Evolutionary conservation across 2,113 vertebrate species (phyloP).

Genomic region (Myotis yumanensis): DNA sequence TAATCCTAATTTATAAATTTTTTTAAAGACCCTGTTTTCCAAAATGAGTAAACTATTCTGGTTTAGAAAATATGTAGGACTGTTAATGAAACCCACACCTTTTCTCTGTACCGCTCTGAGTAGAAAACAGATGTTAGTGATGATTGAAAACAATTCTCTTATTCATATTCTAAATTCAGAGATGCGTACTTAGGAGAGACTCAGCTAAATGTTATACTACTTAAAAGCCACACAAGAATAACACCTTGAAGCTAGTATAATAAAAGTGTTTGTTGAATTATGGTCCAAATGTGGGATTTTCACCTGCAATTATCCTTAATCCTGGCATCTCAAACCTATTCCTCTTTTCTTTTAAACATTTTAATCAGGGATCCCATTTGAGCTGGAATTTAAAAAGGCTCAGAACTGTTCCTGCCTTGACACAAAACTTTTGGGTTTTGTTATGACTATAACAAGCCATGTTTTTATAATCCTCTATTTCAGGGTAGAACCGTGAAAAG

Average conservation of each 20-base stretch:
- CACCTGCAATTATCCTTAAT: conserved; percentile 41
- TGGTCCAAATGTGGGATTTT: conserved; percentile 22
- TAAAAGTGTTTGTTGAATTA: conserved; percentile 44
- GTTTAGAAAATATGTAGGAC: neutral
- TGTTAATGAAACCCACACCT: neutral
- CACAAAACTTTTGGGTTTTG: neutral
- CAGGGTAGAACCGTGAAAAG: conserved; percentile 20
- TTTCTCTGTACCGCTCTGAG: neutral
- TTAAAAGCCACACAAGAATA: conserved; percentile 56
- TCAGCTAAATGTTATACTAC: neutral
- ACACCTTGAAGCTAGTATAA: conserved; percentile 20
- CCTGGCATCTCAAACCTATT: neutral
- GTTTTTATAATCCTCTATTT: conserved; percentile 52
- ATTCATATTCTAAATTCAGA: conserved; percentile 26
- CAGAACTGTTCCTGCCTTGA: conserved; percentile 30
- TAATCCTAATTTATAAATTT: neutral
- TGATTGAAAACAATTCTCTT: neutral
- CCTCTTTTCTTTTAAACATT: conserved; percentile 51
- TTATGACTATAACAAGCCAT: conserved; percentile 21
- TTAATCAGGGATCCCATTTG: conserved; percentile 16
- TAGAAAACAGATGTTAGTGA: conserved; percentile 25
- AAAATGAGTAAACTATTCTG: neutral
- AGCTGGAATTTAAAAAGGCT: conserved; percentile 6
- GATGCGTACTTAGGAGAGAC: neutral
- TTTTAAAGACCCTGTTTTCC: neutral